Conservation (phyloP, 2,888 invertebrate genomes). For the Vanessa cardui region DNA sequence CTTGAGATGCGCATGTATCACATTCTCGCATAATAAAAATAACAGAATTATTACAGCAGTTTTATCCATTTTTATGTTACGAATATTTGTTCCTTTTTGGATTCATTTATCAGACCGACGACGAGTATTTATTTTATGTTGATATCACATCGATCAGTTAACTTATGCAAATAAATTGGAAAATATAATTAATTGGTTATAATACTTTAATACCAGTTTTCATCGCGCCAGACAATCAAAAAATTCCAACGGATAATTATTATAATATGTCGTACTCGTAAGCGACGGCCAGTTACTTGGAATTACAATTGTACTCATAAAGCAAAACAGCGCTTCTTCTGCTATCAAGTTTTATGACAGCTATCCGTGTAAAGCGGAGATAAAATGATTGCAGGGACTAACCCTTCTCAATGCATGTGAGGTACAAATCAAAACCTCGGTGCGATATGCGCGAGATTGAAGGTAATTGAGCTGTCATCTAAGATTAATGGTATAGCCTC, state of each 20-base stretch:
- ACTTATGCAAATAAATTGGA: not conserved
- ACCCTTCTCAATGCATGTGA: constrained; percentile 41
- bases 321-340: constrained; percentile 22
- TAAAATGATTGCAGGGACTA: constrained; percentile 20
- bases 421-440: constrained; percentile 54
- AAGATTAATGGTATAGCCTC: constrained; percentile 67
- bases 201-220: constrained; percentile 2
- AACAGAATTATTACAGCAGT: not conserved
- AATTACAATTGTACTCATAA: constrained; percentile 21
- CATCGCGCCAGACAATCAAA: constrained; percentile 8
- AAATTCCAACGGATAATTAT: constrained; percentile 11
- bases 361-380: constrained; percentile 22
- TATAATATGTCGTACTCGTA: constrained; percentile 7
- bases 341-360: constrained; percentile 36
- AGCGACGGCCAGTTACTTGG: constrained; percentile 6
- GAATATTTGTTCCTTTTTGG: not conserved
- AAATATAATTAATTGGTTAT: constrained; percentile 5
- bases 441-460: constrained; percentile 47
- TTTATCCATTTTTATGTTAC: constrained; percentile 1
- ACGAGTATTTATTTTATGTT: not conserved
- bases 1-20: not conserved
- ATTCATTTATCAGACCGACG: not conserved
- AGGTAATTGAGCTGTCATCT: constrained; percentile 75
- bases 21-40: not conserved
- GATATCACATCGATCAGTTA: not conserved